Percentiles rank a stretch among this genome's conserved stretches.
These are phyloP conservation scores for Ceraclea dissimilis DNA, from an alignment of 2,888 invertebrate species.

Conservation along the genomic window DNA sequence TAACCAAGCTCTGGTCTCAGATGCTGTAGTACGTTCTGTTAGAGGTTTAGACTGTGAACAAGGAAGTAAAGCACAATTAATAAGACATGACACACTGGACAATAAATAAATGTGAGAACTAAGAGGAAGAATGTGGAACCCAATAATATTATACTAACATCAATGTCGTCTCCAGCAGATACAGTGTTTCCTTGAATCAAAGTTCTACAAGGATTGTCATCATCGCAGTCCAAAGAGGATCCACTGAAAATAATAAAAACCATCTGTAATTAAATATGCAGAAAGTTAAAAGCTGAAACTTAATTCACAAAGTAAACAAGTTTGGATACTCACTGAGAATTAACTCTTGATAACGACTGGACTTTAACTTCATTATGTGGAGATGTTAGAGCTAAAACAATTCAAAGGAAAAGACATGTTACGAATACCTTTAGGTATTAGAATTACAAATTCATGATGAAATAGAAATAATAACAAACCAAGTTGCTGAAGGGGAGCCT, in stretches of 20 bases:
- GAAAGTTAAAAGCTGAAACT: no score
- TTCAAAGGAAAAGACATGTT: constrained; percentile 18
- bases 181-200: constrained; percentile 11
- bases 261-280: neutral
- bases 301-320: neutral
- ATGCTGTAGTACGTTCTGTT: constrained; percentile 58
- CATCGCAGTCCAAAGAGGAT: constrained; percentile 24
- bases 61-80: neutral
- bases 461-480: constrained; percentile 11
- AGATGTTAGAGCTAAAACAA: constrained; percentile 38
- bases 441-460: neutral
- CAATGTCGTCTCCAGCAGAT: constrained; percentile 9
- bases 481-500: constrained; percentile 14
- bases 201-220: constrained; percentile 15
- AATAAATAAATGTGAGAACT: neutral
- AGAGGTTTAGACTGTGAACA: constrained; percentile 32
- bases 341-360: constrained; percentile 20
- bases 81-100: neutral
- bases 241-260: constrained; percentile 17
- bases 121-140: no score
- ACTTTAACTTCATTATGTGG: constrained; percentile 43
- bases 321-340: constrained; percentile 24
- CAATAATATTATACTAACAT: constrained; percentile 12
- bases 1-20: constrained; percentile 75
- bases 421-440: neutral